Conservation (phyloP, 2,113 vertebrate genomes). For the Phycodurus eques region DNA sequence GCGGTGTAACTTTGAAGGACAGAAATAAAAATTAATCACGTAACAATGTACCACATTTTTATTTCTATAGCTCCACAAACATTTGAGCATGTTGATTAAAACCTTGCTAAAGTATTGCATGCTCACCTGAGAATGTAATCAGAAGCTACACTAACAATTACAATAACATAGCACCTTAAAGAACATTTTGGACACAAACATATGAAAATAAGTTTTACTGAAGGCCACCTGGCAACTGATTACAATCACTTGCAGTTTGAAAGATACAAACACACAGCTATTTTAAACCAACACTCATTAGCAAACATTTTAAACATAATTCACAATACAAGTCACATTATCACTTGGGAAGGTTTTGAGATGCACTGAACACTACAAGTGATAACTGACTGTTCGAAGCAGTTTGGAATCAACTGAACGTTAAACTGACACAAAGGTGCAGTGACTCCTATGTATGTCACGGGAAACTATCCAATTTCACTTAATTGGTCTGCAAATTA, state of each 20-base stretch:
- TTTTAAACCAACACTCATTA: not conserved
- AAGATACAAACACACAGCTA: not conserved
- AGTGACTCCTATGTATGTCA: too few relatives aligned
- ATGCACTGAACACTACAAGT: not conserved
- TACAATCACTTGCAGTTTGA: not conserved
- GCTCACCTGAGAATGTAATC: slow-evolving; percentile 33
- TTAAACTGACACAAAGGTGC: too few relatives aligned
- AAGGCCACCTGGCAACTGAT: not conserved
- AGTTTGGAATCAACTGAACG: not conserved
- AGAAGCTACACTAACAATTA: not conserved
- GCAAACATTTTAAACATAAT: not conserved
- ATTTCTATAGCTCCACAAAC: slow-evolving; percentile 12
- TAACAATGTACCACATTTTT: slow-evolving; percentile 10
- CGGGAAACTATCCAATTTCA: not conserved
- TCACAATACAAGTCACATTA: not conserved
- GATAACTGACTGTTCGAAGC: not conserved
- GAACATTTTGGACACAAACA: not conserved
- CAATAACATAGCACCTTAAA: slow-evolving; percentile 3
- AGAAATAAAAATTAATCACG: not conserved
- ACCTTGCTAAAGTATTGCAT: slow-evolving; percentile 18
- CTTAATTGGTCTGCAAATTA: not conserved
- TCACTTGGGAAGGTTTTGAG: not conserved
- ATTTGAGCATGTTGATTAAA: slow-evolving; percentile 19
- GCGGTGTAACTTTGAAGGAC: not conserved
- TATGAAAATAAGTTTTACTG: not conserved